Evolutionary conservation across 2,113 vertebrate genomes (phyloP).

Genomic region (Leuciscus idus): DNA sequence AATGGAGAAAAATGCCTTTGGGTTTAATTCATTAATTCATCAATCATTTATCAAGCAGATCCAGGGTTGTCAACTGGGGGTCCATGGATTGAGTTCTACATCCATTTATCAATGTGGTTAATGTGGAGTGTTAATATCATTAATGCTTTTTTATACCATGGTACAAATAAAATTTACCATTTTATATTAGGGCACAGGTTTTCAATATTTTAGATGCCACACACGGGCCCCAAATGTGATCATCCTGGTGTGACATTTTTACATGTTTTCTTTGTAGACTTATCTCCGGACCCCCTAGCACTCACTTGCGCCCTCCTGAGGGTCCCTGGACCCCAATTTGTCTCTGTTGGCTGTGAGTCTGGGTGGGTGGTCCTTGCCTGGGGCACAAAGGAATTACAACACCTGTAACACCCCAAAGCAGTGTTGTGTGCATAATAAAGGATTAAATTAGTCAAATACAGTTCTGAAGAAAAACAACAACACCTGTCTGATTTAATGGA

Average conservation of each 20-base stretch:
- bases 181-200: neutral
- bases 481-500: neutral
- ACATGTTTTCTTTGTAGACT: too few species aligned
- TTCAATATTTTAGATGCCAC: too few species aligned
- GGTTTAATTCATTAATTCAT: neutral
- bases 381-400: neutral
- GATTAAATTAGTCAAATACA: neutral
- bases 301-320: too few species aligned
- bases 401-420: neutral
- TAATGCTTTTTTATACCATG: too few species aligned
- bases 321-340: too few species aligned
- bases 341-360: neutral
- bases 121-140: neutral
- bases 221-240: too few species aligned
- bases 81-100: neutral
- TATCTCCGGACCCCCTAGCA: too few species aligned
- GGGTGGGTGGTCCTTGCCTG: conserved; percentile 18
- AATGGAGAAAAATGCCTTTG: neutral
- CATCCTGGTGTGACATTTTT: too few species aligned
- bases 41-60: neutral
- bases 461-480: neutral
- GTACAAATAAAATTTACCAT: too few species aligned
- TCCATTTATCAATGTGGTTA: neutral
- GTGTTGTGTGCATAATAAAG: neutral
- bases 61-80: neutral